A percentile compares a stretch with the other conserved stretches of the same genome.
Conservation (phyloP, 2,797 vertebrate genomes). For the Trachurus trachurus region DNA sequence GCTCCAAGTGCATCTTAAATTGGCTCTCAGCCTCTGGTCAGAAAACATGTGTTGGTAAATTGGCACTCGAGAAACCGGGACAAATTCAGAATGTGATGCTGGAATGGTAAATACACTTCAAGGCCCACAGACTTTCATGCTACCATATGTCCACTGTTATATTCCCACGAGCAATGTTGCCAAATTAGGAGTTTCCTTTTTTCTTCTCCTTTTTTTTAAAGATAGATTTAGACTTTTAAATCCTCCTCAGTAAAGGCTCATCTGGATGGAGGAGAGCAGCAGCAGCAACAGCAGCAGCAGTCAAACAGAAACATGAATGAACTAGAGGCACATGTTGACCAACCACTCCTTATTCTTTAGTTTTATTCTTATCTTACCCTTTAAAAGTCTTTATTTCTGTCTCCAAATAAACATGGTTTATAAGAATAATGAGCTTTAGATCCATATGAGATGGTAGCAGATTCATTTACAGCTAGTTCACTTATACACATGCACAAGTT, state of each 20-base stretch:
- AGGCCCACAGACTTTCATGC: not conserved
- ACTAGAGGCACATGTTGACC: too few relatives aligned
- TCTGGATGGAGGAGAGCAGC: not conserved
- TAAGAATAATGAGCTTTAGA: too few relatives aligned
- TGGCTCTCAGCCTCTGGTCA: constrained; percentile 13
- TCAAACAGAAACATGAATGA: too few relatives aligned
- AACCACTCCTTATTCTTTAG: too few relatives aligned
- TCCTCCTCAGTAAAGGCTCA: not conserved
- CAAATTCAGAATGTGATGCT: not conserved
- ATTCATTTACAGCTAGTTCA: too few relatives aligned
- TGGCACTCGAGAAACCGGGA: not conserved
- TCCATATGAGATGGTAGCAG: too few relatives aligned
- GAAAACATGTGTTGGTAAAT: constrained; percentile 14
- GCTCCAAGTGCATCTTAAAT: not conserved
- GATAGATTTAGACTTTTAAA: not conserved
- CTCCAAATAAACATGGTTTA: too few relatives aligned
- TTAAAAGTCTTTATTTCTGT: too few relatives aligned
- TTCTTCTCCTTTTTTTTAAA: too few relatives aligned
- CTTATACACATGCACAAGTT: too few relatives aligned
- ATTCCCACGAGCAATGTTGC: not conserved
- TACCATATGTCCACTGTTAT: not conserved
- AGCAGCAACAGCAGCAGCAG: too few relatives aligned
- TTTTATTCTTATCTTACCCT: too few relatives aligned
- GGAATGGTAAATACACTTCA: not conserved
- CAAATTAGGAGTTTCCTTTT: not conserved